Conservation (phyloP, 2,113 vertebrate species). For the Gadus macrocephalus region DNA sequence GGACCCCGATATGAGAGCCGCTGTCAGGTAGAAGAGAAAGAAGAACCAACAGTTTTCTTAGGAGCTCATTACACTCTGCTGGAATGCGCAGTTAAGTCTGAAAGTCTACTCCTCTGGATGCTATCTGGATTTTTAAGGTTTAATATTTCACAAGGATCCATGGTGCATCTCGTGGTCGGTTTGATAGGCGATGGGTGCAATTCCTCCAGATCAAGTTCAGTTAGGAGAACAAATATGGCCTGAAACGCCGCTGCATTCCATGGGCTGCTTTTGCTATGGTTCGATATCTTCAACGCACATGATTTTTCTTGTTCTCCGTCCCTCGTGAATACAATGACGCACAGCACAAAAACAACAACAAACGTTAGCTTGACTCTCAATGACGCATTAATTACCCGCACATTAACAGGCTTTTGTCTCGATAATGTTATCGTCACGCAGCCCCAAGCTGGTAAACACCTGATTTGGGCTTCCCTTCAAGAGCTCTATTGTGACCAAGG, state of each 20-base stretch:
- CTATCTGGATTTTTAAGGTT: conserved; percentile 18
- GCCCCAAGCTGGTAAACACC: conserved; percentile 60
- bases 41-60: conserved; percentile 42
- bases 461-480: conserved; percentile 35
- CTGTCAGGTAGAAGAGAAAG: conserved; percentile 19
- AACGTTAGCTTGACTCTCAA: conserved; percentile 8
- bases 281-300: background rate
- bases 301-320: conserved; percentile 36
- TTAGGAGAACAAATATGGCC: conserved; percentile 23
- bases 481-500: conserved; percentile 28
- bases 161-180: conserved; percentile 1
- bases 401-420: conserved; percentile 55
- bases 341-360: too few relatives aligned
- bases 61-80: conserved; percentile 6
- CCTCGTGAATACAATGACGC: too few relatives aligned
- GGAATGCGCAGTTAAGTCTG: too few relatives aligned
- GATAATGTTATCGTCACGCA: conserved; percentile 45
- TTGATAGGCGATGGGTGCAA: conserved; percentile 18
- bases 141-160: background rate
- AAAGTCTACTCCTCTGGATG: background rate
- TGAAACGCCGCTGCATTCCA: conserved; percentile 6
- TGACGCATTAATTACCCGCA: conserved; percentile 53
- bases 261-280: conserved; percentile 4
- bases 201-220: conserved; percentile 10
- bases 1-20: conserved; percentile 50